Evolutionary conservation across 2,888 invertebrate species (phyloP).

Genomic region (Camptogramma bilineatum): DNA sequence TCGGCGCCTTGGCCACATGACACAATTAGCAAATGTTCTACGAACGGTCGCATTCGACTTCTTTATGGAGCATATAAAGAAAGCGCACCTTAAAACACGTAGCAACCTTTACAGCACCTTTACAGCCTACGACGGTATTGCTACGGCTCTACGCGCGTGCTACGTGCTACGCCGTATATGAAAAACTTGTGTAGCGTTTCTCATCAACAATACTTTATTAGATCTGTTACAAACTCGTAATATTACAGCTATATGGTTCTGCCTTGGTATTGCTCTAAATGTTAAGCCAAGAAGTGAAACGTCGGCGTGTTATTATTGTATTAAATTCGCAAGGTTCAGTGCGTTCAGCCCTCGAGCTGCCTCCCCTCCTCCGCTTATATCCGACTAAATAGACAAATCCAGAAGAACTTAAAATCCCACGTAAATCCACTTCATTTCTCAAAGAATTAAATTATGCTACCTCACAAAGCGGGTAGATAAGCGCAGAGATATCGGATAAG

Average conservation of each 20-base stretch:
- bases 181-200: conserved; percentile 2
- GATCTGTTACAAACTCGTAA: not conserved
- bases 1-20: conserved; percentile 61
- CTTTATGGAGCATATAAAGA: conserved; percentile 39
- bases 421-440: conserved; percentile 57
- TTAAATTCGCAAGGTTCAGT: conserved; percentile 37
- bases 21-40: conserved; percentile 45
- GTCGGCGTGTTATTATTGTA: conserved; percentile 37
- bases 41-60: conserved; percentile 38
- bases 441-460: conserved; percentile 59
- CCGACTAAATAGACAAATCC: conserved; percentile 63
- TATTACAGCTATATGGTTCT: conserved; percentile 1
- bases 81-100: conserved; percentile 37
- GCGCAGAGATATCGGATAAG: conserved; percentile 53
- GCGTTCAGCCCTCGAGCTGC: conserved; percentile 29
- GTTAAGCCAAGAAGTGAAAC: conserved; percentile 34
- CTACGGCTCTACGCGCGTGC: conserved; percentile 51
- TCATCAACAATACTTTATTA: conserved; percentile 1
- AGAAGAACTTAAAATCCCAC: conserved; percentile 57
- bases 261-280: conserved; percentile 26
- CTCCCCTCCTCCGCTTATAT: conserved; percentile 51
- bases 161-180: conserved; percentile 49
- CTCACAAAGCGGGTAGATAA: conserved; percentile 53
- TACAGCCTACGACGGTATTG: conserved; percentile 20
- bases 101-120: conserved; percentile 27